Conservation (phyloP, 2,797 vertebrate genomes). For the Aeoliscus strigatus region DNA sequence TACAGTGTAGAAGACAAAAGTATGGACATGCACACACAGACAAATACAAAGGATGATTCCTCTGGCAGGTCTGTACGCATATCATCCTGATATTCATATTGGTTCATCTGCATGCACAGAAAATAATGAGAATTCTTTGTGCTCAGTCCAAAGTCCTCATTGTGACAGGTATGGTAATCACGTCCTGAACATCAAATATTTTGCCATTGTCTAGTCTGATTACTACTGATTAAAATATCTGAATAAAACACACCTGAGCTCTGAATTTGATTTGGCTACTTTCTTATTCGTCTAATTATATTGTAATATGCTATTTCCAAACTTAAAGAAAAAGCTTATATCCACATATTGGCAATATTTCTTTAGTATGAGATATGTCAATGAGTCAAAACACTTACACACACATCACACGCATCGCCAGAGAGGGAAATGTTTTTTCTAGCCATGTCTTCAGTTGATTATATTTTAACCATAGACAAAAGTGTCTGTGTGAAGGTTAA, state of each 20-base stretch:
- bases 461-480: conserved; percentile 11
- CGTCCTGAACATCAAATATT: conserved; percentile 15
- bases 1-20: conserved; percentile 33
- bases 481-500: conserved; percentile 14
- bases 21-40: conserved; percentile 7
- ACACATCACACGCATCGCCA: too few relatives aligned
- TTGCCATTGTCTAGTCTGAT: conserved; percentile 7
- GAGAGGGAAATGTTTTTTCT: too few relatives aligned
- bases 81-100: conserved; percentile 33
- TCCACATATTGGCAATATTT: conserved; percentile 15
- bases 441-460: conserved; percentile 19
- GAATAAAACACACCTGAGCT: too few relatives aligned
- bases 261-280: too few relatives aligned
- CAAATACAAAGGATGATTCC: conserved; percentile 23
- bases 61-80: conserved; percentile 16
- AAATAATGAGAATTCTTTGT: conserved; percentile 37
- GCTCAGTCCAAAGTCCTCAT: conserved; percentile 10
- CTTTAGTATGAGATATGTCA: conserved; percentile 4
- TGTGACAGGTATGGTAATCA: conserved; percentile 10
- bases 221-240: conserved; percentile 15
- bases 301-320: too few relatives aligned
- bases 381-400: conserved; percentile 27
- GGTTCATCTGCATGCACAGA: conserved; percentile 52
- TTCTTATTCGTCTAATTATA: too few relatives aligned
- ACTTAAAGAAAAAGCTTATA: conserved; percentile 5